A percentile compares a stretch with the other conserved stretches of the same genome.
Evolutionary conservation across 2,888 invertebrate genomes (phyloP).

Genomic region (Ochlodes sylvanus): DNA sequence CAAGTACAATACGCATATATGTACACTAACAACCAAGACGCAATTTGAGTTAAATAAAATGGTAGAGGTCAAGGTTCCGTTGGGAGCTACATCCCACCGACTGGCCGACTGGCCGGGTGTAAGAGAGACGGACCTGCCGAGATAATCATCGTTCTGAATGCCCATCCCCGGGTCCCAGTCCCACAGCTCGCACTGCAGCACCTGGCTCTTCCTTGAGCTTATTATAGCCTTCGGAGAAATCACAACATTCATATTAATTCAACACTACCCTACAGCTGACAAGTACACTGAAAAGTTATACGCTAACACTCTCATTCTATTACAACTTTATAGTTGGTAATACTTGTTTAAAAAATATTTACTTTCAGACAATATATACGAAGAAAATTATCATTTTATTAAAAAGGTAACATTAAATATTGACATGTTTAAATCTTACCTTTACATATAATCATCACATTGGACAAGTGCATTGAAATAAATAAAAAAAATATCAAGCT

Average conservation of each 20-base stretch:
- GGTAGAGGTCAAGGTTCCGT: conserved; percentile 13
- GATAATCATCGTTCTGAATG: conserved; percentile 91
- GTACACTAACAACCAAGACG: background rate
- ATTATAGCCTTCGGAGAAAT: conserved; percentile 89
- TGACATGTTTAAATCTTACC: background rate
- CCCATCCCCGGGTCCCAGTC: conserved; percentile 94
- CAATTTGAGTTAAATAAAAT: no score
- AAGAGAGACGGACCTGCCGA: conserved; percentile 89
- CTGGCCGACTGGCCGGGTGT: conserved; percentile 52
- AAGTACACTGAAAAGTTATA: background rate
- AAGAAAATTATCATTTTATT: background rate
- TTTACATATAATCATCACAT: conserved; percentile 12
- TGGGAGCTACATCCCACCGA: conserved; percentile 54
- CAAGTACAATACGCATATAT: background rate
- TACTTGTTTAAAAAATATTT: no score
- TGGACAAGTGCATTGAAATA: conserved; percentile 28
- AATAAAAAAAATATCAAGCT: conserved; percentile 25
- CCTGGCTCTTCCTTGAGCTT: conserved; percentile 90
- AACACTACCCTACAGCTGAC: conserved; percentile 9
- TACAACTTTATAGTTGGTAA: no score
- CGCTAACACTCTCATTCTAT: no score
- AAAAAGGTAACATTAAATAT: conserved; percentile 1
- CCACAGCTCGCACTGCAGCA: conserved; percentile 90
- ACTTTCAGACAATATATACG: no score
- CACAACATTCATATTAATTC: conserved; percentile 49